Percentiles rank a stretch among this genome's conserved stretches.
phyloP scores from a whole-genome alignment of 2,113 vertebrate species.

The Cromileptes altivelis region DNA sequence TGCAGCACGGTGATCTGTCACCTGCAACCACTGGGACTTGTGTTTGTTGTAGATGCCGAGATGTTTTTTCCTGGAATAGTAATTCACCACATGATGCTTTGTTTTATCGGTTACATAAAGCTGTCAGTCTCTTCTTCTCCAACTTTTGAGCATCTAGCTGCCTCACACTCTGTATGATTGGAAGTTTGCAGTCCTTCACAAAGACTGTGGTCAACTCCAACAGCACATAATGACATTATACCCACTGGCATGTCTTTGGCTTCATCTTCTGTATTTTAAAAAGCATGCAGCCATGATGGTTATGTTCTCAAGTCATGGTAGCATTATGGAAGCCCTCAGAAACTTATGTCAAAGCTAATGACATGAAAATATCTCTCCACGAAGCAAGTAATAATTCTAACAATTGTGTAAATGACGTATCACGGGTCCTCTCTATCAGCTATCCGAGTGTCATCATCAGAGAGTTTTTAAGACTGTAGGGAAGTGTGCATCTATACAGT shows the following conservation, averaged over 20 bases:
- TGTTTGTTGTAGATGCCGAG: constrained; percentile 31
- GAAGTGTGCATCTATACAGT: constrained; percentile 38
- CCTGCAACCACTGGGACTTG: constrained; percentile 26
- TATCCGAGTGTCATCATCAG: constrained; percentile 26
- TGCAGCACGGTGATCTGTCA: constrained; percentile 22
- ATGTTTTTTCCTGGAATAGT: constrained; percentile 18
- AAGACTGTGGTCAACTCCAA: background rate
- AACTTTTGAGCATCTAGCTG: background rate
- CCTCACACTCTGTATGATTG: background rate
- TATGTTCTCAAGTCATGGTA: background rate
- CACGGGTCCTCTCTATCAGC: background rate
- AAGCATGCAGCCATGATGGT: no score
- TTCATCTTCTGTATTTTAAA: background rate
- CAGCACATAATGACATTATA: no score
- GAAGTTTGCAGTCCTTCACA: background rate
- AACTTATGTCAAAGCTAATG: background rate
- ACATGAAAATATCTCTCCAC: background rate
- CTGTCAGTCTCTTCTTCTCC: background rate
- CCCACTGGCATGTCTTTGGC: background rate
- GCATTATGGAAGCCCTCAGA: background rate
- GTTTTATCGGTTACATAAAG: background rate
- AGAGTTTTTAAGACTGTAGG: constrained; percentile 20
- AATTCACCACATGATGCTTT: background rate
- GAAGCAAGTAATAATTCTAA: background rate
- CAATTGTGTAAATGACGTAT: background rate